A percentile compares a stretch with the other conserved stretches of the same genome.
phyloP scores from a whole-genome alignment of 2,113 vertebrate genomes.

The Sceloporus tristichus region DNA sequence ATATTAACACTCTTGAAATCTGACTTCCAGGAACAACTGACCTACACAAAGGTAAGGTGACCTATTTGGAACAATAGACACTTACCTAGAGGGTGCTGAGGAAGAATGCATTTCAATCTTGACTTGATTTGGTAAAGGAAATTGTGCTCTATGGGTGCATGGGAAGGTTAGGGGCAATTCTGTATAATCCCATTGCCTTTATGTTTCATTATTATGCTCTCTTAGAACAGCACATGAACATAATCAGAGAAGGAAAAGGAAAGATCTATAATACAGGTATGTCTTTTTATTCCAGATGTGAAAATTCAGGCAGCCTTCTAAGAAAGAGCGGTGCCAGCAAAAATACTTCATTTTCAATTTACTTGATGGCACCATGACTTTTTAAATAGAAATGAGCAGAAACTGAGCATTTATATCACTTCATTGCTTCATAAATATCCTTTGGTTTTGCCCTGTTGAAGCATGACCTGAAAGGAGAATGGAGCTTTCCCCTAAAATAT shows the following conservation, averaged over 20 bases:
- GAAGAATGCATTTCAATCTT: neutral
- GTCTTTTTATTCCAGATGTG: neutral
- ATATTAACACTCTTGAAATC: slow-evolving; percentile 14
- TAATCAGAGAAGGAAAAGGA: neutral
- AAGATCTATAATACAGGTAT: neutral
- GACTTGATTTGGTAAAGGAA: no score
- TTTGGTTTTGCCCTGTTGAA: neutral
- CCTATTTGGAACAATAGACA: neutral
- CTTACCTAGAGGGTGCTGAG: neutral
- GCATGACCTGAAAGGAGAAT: neutral
- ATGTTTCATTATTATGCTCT: neutral
- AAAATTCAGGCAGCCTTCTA: neutral
- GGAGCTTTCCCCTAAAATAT: neutral
- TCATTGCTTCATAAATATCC: neutral
- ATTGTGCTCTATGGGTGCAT: no score
- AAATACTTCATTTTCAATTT: neutral
- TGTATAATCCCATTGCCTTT: neutral
- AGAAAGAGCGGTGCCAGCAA: neutral
- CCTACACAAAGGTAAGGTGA: neutral
- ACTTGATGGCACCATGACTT: neutral
- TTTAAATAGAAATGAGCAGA: neutral
- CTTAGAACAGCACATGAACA: neutral
- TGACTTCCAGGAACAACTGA: neutral
- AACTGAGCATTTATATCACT: neutral
- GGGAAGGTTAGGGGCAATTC: no score